Evolutionary conservation across 2,113 vertebrate genomes (phyloP).

Genomic region (Sminthopsis crassicaudata): DNA sequence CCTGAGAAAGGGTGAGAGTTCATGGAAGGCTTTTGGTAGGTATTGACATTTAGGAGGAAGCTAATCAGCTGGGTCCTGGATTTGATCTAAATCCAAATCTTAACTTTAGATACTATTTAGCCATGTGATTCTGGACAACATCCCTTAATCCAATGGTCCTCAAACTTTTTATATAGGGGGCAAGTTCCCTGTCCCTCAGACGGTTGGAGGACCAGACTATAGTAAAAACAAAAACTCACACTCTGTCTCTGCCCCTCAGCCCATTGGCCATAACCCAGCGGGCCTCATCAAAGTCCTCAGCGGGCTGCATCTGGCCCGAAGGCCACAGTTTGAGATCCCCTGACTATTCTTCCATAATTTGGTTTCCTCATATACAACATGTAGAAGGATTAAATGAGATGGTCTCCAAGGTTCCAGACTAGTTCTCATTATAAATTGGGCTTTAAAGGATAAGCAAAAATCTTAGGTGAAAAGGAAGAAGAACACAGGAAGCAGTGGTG

Average conservation of each 20-base stretch:
- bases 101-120: not conserved
- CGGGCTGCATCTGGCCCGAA: no score
- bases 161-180: no score
- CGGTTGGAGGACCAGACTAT: no score
- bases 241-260: no score
- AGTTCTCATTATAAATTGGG: not conserved
- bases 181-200: no score
- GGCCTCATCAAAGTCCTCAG: no score
- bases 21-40: not conserved
- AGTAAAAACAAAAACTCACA: no score
- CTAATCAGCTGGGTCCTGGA: not conserved
- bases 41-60: not conserved
- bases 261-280: no score
- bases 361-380: not conserved
- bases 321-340: no score
- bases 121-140: not conserved
- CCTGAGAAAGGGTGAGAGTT: not conserved
- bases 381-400: not conserved
- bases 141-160: no score
- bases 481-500: not conserved
- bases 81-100: not conserved
- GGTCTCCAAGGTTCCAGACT: not conserved
- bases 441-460: not conserved
- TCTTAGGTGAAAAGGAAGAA: not conserved
- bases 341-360: not conserved